Evolutionary conservation across 2,113 vertebrate species (phyloP), one percentile per base, ranked within the genome.

Genomic region (Heterocephalus glaber): DNA sequence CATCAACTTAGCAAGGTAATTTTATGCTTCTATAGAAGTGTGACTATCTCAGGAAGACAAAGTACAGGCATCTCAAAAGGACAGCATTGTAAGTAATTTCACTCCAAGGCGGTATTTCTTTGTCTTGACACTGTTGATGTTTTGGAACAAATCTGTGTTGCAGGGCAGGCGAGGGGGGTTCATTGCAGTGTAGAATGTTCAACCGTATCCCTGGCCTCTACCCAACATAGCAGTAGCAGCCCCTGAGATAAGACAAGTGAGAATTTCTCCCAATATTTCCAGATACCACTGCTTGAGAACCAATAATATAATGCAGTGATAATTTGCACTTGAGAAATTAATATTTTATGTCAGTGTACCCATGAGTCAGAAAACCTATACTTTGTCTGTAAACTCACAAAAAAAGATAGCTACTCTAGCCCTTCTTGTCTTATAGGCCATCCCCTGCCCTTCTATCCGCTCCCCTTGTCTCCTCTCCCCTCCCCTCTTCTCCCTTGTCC

Each of bases 101-200:
- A 17, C 14, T 77, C 70, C 28, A 77, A 16, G 5, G 6, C 28
- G 33, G 41, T 14, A 24, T 52, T 49, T 76, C 13, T 76, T 26
- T 77, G 13, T 33, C 28, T 17, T 49, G 74, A 33, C 30, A 9
- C 16, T 49, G 4, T 33, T 52, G 47, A 49, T 20, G 20, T 16
- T 60, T 72, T 38, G 56, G 35, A 68, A 52, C 30, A 76, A 16
- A 65, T 20, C 24, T n/a, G 33, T 24, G 61, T 10, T 58, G 3
- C 9, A 16, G 3, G 38, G 7, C n/a, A 49, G 1, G 19, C 10
- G 5, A 41, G 9, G 20, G 54, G 4, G 24, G 16, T 12, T 12
- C 14, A 47, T 9, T 22, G 41, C 5, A 12, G 41, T 26, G 41
- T 0, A 22, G 41, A 9, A n/a, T 49, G 1, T 7, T 72, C 10